Evolutionary conservation across 2,113 vertebrate genomes (phyloP).

Genomic region (Pycnonotus jocosus): DNA sequence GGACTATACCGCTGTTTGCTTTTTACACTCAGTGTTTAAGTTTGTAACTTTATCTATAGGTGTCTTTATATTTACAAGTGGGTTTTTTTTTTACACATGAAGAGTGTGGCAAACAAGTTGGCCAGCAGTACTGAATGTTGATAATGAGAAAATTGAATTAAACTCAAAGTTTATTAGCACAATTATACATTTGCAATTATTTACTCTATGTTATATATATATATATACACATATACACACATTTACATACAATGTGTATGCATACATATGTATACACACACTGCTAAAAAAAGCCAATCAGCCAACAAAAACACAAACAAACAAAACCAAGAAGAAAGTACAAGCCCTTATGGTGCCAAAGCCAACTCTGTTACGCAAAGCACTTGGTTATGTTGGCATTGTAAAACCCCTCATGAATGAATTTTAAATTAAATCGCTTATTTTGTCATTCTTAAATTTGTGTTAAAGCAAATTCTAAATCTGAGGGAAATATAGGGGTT

Average conservation of each 20-base stretch:
- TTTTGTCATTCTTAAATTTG: background rate
- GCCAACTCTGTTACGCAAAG: background rate
- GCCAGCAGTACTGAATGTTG: background rate
- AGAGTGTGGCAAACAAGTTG: background rate
- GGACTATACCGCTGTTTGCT: background rate
- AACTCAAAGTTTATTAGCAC: background rate
- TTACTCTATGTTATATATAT: background rate
- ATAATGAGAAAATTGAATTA: background rate
- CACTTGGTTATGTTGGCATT: background rate
- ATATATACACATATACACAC: background rate
- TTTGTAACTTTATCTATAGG: background rate
- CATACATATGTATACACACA: background rate
- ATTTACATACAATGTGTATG: background rate
- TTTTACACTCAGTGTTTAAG: background rate
- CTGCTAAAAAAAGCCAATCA: background rate
- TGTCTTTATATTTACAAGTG: background rate
- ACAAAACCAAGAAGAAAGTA: background rate
- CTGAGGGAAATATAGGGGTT: accelerated
- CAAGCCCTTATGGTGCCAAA: background rate
- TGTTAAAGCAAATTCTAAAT: background rate
- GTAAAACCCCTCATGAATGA: background rate
- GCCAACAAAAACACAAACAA: background rate
- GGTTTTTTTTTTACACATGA: background rate
- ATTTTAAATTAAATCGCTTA: background rate
- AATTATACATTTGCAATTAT: background rate